Conservation (phyloP, 2,113 vertebrate species). For the Casuarius casuarius region DNA sequence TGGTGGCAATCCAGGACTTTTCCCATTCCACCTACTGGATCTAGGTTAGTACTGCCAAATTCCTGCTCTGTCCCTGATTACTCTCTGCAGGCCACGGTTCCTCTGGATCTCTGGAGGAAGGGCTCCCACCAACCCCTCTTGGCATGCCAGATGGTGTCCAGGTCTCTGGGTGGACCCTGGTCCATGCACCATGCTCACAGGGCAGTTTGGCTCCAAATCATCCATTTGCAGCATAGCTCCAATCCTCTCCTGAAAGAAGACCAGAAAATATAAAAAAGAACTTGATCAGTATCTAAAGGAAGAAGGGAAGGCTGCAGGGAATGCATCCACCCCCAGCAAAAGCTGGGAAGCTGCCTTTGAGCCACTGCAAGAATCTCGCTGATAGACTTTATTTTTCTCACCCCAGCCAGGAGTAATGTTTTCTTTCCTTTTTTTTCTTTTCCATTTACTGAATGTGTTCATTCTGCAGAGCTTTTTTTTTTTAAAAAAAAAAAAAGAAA, state of each 20-base stretch:
- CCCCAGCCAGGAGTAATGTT: slow-evolving; percentile 48
- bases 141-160: background rate
- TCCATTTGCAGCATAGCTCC: background rate
- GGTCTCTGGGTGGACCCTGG: background rate
- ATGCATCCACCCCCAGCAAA: slow-evolving; percentile 33
- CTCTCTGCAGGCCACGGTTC: background rate
- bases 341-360: slow-evolving; percentile 67
- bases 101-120: background rate
- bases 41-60: background rate
- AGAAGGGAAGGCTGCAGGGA: slow-evolving; percentile 18
- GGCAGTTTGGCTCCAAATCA: background rate
- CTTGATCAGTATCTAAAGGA: background rate
- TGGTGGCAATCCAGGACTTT: too few relatives aligned
- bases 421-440: background rate
- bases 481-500: background rate
- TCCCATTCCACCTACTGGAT: background rate
- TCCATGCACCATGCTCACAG: background rate
- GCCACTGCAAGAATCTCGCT: slow-evolving; percentile 45
- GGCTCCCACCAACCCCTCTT: background rate
- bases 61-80: background rate
- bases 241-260: background rate
- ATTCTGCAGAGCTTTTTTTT: background rate
- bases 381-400: slow-evolving; percentile 69
- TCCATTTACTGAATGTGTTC: slow-evolving; percentile 59
- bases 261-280: background rate